A percentile compares a stretch with the other conserved stretches of the same genome.
Conservation (phyloP, 2,888 invertebrate genomes). For the Heliconius aoede region DNA sequence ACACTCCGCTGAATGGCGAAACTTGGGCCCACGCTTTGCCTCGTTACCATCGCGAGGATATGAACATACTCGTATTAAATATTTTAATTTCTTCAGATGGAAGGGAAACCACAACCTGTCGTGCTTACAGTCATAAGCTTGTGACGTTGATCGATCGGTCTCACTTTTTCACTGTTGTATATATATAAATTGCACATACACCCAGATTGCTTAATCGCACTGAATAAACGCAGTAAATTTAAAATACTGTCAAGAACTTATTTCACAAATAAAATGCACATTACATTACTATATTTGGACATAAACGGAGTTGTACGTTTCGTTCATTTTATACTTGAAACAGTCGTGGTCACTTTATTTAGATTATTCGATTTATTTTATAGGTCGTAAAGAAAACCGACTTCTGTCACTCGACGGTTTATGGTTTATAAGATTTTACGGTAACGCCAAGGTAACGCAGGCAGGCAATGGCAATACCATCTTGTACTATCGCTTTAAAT, state of each 20-base stretch:
- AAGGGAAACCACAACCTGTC: too few species aligned
- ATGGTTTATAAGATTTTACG: slow-evolving; percentile 79
- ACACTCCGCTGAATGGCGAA: too few species aligned
- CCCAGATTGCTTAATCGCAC: not conserved
- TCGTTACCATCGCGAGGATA: too few species aligned
- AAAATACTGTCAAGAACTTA: not conserved
- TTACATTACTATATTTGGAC: slow-evolving; percentile 27
- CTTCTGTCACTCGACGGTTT: slow-evolving; percentile 75
- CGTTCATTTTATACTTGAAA: slow-evolving; percentile 32
- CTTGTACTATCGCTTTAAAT: slow-evolving; percentile 67
- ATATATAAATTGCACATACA: not conserved
- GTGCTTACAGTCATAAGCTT: too few species aligned
- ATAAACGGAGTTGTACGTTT: slow-evolving; percentile 30
- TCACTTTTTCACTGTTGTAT: not conserved
- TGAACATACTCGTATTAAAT: too few species aligned
- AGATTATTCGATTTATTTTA: slow-evolving; percentile 79
- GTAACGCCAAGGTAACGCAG: slow-evolving; percentile 67
- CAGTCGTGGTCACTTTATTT: slow-evolving; percentile 59
- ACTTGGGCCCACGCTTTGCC: too few species aligned
- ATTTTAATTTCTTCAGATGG: too few species aligned
- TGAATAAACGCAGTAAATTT: not conserved
- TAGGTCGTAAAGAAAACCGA: slow-evolving; percentile 77
- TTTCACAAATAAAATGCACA: not conserved
- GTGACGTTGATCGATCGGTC: too few species aligned
- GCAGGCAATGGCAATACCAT: slow-evolving; percentile 63